Evolutionary conservation across 2,888 invertebrate species (phyloP), one percentile per base, ranked within the genome.

Genomic region (Leucophenga maculata): DNA sequence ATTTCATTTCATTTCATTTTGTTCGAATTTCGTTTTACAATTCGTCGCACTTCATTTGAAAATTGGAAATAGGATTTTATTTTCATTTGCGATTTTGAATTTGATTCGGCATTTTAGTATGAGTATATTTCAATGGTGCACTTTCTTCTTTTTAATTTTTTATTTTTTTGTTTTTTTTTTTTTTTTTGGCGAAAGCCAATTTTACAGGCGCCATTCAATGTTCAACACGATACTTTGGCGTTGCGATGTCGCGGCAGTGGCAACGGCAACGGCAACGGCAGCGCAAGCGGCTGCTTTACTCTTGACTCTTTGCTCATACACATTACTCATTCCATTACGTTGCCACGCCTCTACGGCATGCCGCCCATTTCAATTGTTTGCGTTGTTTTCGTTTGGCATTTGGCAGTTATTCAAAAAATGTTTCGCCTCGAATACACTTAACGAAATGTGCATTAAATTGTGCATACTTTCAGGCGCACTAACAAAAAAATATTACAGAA

Each of bases 11-110:
- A 68, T 39, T 22, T 26, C 68, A 68, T 75, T 64, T 64, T n/a
- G 69, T 78, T 70, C 76, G 76, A 77, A n/a, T 78, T 77, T 69
- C 78, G 77, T 75, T 77, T 77, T 71, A 76, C 78, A 77, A 76
- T 74, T 76, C 73, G 73, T 76, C 77, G 78, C 74, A 74, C 77
- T 78, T 78, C 75, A 78, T 75, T 78, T 78, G 73, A 72, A 77
- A 75, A 72, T 74, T 70, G 67, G 66, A 70, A 71, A 57, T 54
- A 64, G 70, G 50, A 67, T 55, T 71, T 69, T 67, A 71, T 72
- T 80, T 72, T 69, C 72, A 75, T 55, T 55, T 50, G 50, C 50
- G 50, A 50, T 50, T 50, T 50, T 50, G 50, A 50, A 16, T 50
- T 50, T 50, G 50, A 39, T 39, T 39, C 39, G 39, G 39, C 39